These are phyloP conservation scores for Corythornis vintsioides DNA, from an alignment of 2,113 vertebrate species.

Conservation along the genomic window DNA sequence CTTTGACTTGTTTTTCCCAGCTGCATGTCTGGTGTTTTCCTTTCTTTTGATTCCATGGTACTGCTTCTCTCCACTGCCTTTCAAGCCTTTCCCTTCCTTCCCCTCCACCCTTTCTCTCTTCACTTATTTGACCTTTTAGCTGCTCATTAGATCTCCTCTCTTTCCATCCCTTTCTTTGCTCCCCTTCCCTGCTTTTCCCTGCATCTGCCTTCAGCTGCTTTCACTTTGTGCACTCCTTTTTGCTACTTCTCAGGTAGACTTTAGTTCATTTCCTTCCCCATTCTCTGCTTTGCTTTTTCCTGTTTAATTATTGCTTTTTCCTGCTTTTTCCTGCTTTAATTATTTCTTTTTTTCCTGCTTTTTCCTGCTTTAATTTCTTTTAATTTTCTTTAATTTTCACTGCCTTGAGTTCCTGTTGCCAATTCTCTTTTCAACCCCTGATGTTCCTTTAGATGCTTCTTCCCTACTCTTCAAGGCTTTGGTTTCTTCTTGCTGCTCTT, in stretches of 20 bases:
- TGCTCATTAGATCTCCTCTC: neutral
- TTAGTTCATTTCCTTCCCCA: neutral
- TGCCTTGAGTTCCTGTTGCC: neutral
- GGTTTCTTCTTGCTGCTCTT: neutral
- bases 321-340: too few relatives aligned
- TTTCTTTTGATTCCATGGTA: neutral
- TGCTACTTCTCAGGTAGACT: neutral
- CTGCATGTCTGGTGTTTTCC: neutral
- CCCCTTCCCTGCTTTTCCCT: neutral
- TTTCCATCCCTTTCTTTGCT: neutral
- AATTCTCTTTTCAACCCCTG: neutral
- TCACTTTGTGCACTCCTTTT: neutral
- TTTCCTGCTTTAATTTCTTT: neutral
- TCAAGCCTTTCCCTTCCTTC: neutral
- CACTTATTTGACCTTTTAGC: neutral
- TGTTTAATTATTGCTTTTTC: too few relatives aligned
- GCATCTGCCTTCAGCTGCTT: neutral
- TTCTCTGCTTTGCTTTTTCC: neutral
- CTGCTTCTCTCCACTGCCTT: neutral
- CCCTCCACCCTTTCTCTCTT: neutral
- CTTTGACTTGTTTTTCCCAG: neutral
- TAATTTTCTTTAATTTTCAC: neutral
- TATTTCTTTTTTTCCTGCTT: too few relatives aligned
- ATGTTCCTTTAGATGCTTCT: neutral
- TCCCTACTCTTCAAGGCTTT: neutral